Conservation (phyloP, 2,113 vertebrate species). For the Nanorana parkeri region DNA sequence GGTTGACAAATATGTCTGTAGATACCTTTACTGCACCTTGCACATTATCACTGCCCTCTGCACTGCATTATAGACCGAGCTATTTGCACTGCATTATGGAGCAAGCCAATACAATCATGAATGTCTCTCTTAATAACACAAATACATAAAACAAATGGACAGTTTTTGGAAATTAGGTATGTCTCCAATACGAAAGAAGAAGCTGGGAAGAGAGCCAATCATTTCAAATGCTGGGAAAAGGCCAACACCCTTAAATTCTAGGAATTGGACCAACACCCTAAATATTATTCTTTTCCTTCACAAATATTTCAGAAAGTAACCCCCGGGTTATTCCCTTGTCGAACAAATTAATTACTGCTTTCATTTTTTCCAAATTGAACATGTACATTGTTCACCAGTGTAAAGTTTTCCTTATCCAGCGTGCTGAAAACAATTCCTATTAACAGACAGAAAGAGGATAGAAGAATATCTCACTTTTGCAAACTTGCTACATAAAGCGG, state of each 20-base stretch:
- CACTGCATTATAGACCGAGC: no score
- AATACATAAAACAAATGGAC: constrained; percentile 12
- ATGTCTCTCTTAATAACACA: no score
- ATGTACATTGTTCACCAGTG: not conserved
- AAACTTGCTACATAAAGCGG: constrained; percentile 1
- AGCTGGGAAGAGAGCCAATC: constrained; percentile 26
- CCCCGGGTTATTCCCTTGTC: constrained; percentile 21
- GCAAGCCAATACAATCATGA: no score
- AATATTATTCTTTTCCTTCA: constrained; percentile 28
- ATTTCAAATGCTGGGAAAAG: constrained; percentile 33
- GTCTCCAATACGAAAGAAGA: constrained; percentile 14
- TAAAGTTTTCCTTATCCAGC: constrained; percentile 17
- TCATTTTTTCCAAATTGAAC: constrained; percentile 18
- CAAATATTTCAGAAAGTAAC: constrained; percentile 15
- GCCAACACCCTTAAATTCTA: constrained; percentile 38
- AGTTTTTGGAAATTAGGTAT: constrained; percentile 17
- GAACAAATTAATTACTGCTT: constrained; percentile 33
- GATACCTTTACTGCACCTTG: no score
- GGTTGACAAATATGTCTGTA: no score
- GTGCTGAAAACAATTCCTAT: constrained; percentile 8
- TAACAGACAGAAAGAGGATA: constrained; percentile 24
- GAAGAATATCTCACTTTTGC: constrained; percentile 5
- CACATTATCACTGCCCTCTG: no score
- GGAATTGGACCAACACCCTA: constrained; percentile 46
- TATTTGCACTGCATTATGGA: no score